Percentiles rank a stretch among this genome's conserved stretches.
Conservation (phyloP, 1,140 invertebrate species). For the Aradophagus sp. region DNA sequence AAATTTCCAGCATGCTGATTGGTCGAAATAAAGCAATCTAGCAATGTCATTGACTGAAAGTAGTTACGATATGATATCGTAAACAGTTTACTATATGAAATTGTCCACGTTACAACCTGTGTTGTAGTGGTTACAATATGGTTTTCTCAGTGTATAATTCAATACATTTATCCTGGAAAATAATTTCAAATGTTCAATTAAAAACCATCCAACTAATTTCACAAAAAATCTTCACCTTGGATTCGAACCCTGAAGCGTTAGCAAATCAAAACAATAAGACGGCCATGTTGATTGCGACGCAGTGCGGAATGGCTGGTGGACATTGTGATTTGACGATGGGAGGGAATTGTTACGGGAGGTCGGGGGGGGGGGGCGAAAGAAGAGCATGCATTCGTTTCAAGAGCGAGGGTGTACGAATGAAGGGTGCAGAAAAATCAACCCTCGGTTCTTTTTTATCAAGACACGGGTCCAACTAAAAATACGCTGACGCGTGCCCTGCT, state of each 20-base stretch:
- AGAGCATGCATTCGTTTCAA: too few relatives aligned
- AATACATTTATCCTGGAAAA: too few relatives aligned
- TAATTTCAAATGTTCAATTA: too few relatives aligned
- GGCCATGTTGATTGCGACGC: constrained; percentile 30
- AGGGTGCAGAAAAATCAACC: constrained; percentile 35
- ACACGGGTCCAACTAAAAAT: constrained; percentile 47
- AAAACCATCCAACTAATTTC: not conserved
- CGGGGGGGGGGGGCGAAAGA: too few relatives aligned
- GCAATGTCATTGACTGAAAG: too few relatives aligned
- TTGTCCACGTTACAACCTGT: too few relatives aligned
- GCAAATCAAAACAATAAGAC: constrained; percentile 19
- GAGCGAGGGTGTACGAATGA: constrained; percentile 53
- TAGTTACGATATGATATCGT: too few relatives aligned
- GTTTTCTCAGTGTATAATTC: too few relatives aligned
- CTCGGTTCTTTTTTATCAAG: constrained; percentile 46
- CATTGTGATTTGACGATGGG: constrained; percentile 64
- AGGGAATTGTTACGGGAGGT: constrained; percentile 35
- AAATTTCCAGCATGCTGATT: too few relatives aligned
- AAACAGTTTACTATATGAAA: too few relatives aligned
- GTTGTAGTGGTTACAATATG: too few relatives aligned
- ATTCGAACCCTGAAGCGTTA: constrained; percentile 4
- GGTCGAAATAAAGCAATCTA: too few relatives aligned
- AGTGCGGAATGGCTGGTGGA: constrained; percentile 45
- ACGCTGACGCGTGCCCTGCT: constrained; percentile 46
- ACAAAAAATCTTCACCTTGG: constrained; percentile 5